Percentiles rank a stretch among this genome's conserved stretches.
phyloP scores from a whole-genome alignment of 2,888 invertebrate genomes.

The Drosophila pullipes region DNA sequence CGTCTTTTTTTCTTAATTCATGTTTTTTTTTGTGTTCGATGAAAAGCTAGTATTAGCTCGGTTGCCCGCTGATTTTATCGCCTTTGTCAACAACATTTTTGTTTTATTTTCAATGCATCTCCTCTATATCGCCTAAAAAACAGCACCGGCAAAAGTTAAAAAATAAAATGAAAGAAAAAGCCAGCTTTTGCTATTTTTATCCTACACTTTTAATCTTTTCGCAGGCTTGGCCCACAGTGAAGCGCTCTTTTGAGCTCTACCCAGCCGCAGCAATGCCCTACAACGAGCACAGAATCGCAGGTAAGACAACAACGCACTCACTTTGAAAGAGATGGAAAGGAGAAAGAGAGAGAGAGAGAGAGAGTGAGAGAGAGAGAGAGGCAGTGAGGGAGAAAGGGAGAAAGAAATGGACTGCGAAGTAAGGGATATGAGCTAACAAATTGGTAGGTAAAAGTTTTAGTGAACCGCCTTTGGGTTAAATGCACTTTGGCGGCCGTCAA shows the following conservation, averaged over 20 bases:
- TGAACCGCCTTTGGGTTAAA: conserved; percentile 56
- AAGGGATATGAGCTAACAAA: conserved; percentile 25
- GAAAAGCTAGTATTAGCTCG: conserved; percentile 55
- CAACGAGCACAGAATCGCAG: conserved; percentile 83
- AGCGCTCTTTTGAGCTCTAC: conserved; percentile 83
- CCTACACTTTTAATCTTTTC: conserved; percentile 43
- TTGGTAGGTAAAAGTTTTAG: conserved; percentile 56
- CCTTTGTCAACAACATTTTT: conserved; percentile 46
- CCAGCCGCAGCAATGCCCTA: conserved; percentile 72
- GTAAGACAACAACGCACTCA: conserved; percentile 69
- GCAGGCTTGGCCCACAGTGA: conserved; percentile 85
- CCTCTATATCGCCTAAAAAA: conserved; percentile 16
- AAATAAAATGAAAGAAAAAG: conserved; percentile 8
- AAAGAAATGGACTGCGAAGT: neutral
- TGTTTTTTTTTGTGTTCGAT: conserved; percentile 23
- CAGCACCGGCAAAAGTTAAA: conserved; percentile 22
- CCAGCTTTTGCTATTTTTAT: conserved; percentile 24
- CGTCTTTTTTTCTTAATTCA: conserved; percentile 1
- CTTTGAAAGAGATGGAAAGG: neutral
- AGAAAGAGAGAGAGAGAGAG: neutral
- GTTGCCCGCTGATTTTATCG: conserved; percentile 73
- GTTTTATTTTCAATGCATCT: conserved; percentile 36
- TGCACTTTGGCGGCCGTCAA: conserved; percentile 65
- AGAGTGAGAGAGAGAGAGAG: neutral
- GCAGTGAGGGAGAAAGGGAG: neutral